phyloP scores from a whole-genome alignment of 2,888 invertebrate genomes.

The Sussaba pulchella region DNA sequence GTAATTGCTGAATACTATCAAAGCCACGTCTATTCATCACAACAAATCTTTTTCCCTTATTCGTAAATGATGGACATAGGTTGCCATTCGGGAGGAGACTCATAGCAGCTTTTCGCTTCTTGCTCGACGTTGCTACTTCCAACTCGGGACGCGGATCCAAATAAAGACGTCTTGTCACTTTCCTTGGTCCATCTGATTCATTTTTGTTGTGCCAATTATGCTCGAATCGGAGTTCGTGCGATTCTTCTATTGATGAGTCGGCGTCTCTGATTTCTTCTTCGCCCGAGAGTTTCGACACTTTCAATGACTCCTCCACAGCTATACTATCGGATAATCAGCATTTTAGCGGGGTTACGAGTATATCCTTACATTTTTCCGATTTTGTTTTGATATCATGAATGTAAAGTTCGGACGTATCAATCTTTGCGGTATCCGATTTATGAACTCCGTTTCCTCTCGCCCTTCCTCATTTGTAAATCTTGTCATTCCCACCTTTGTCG shows the following conservation, averaged over 20 bases:
- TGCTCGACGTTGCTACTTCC: constrained; percentile 13
- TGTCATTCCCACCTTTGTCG: background rate
- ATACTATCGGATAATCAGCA: background rate
- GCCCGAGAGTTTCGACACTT: background rate
- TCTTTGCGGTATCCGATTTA: constrained; percentile 15
- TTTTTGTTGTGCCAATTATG: constrained; percentile 25
- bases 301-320: background rate
- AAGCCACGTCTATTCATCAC: constrained; percentile 4
- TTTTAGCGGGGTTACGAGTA: too few relatives aligned
- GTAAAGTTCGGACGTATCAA: background rate
- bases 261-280: background rate
- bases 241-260: constrained; percentile 5
- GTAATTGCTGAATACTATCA: constrained; percentile 25
- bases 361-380: background rate
- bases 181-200: background rate
- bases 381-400: constrained; percentile 5
- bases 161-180: constrained; percentile 15
- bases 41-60: constrained; percentile 14
- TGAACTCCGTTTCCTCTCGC: constrained; percentile 15
- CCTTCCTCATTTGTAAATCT: constrained; percentile 22
- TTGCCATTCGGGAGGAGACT: constrained; percentile 17
- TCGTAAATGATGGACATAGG: constrained; percentile 16
- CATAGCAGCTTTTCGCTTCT: constrained; percentile 9
- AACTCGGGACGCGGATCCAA: constrained; percentile 26
- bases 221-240: constrained; percentile 24